Evolutionary conservation across 2,113 vertebrate genomes (phyloP).

Genomic region (Himantopus leucocephalus): DNA sequence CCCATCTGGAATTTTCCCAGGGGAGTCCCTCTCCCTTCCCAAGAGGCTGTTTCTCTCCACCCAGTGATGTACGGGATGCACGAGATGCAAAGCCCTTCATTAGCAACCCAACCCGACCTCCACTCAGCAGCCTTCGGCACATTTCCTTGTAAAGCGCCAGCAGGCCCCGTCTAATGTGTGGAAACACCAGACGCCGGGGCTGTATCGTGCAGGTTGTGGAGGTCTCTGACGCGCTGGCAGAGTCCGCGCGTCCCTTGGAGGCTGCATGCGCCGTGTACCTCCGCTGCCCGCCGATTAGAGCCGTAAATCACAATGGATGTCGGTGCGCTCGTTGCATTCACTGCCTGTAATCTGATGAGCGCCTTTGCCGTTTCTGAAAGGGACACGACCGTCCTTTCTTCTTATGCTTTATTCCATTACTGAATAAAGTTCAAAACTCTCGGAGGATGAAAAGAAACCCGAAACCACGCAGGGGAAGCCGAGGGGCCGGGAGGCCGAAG

Average conservation of each 20-base stretch:
- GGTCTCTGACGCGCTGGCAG: not conserved
- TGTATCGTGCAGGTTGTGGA: fast-evolving
- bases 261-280: fast-evolving
- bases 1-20: not conserved
- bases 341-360: not conserved
- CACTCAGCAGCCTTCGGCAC: no score
- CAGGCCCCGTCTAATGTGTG: not conserved
- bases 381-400: not conserved
- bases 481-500: fast-evolving
- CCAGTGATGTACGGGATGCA: no score
- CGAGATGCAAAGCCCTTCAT: not conserved
- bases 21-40: not conserved
- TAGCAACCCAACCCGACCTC: not conserved
- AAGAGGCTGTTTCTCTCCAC: not conserved
- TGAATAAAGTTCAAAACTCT: not conserved
- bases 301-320: not conserved
- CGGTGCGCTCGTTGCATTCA: fast-evolving
- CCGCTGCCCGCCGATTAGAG: fast-evolving
- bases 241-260: not conserved
- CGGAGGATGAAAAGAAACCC: not conserved
- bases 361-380: not conserved
- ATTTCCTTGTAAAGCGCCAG: not conserved
- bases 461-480: not conserved
- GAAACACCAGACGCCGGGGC: no score
- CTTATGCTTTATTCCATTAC: not conserved